A percentile compares a stretch with the other conserved stretches of the same genome.
These are phyloP conservation scores for Turnix velox DNA, from an alignment of 2,113 vertebrate species.

Conservation along the genomic window DNA sequence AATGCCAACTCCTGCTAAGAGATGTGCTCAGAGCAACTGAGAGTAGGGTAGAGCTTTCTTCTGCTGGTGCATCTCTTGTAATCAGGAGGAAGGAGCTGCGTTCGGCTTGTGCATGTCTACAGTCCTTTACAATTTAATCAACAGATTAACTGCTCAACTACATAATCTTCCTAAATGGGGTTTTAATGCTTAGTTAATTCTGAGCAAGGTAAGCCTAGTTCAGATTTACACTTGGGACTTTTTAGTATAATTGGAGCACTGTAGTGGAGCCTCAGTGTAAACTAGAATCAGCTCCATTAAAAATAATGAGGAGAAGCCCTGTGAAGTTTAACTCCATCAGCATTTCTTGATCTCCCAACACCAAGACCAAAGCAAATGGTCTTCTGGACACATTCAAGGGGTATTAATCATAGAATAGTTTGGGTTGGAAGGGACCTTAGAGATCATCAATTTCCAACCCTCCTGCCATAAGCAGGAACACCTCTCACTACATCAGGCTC, in stretches of 20 bases:
- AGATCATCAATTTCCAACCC: no score
- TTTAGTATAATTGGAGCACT: constrained; percentile 2
- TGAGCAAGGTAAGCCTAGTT: background rate
- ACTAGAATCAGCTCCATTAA: constrained; percentile 6
- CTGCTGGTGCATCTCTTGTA: background rate
- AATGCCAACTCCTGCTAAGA: background rate
- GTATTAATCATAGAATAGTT: no score
- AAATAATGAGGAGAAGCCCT: constrained; percentile 17
- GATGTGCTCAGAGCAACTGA: background rate
- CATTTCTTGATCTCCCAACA: background rate
- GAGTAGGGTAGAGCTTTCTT: background rate
- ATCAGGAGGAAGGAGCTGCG: background rate
- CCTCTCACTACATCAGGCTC: no score
- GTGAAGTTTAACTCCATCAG: background rate
- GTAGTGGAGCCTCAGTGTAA: background rate
- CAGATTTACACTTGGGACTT: background rate
- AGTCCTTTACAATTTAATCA: constrained; percentile 35
- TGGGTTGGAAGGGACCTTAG: no score
- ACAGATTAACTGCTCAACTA: background rate
- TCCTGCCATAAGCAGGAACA: no score
- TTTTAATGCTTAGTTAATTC: constrained; percentile 60
- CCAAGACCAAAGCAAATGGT: background rate
- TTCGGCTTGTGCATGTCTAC: constrained; percentile 20
- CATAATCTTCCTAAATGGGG: background rate
- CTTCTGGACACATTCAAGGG: background rate